phyloP scores from a whole-genome alignment of 1,140 invertebrate genomes.

The Sitodiplosis mosellana region DNA sequence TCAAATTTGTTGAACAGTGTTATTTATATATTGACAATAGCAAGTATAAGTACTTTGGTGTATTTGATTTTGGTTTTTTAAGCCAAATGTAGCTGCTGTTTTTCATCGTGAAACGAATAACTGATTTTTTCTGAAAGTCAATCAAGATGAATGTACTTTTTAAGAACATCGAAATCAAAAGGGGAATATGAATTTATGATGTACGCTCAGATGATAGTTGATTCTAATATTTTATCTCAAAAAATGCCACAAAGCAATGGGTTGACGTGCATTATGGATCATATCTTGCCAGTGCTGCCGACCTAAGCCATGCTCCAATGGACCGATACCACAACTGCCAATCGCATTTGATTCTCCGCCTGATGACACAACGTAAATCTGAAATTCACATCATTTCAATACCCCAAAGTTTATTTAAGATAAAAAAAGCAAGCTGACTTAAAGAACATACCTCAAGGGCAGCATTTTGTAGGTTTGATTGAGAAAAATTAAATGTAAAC shows the following conservation, averaged over 20 bases:
- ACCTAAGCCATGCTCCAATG: slow-evolving; percentile 39
- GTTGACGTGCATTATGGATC: slow-evolving; percentile 60
- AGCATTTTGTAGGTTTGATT: slow-evolving; percentile 42
- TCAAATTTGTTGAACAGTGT: no score
- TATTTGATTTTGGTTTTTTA: no score
- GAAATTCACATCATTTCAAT: background rate
- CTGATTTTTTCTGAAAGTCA: no score
- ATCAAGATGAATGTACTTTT: no score
- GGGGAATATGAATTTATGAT: no score
- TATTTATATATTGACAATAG: no score
- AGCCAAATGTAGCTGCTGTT: no score
- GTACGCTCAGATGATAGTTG: no score
- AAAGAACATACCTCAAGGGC: slow-evolving; percentile 46
- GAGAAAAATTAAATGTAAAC: slow-evolving; percentile 70
- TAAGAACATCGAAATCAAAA: no score
- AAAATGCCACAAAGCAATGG: slow-evolving; percentile 68
- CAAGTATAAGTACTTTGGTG: no score
- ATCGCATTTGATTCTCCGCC: slow-evolving; percentile 38
- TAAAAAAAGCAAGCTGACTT: background rate
- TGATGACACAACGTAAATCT: slow-evolving; percentile 30
- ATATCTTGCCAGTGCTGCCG: slow-evolving; percentile 63
- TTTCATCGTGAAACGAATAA: no score
- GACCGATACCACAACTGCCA: slow-evolving; percentile 47
- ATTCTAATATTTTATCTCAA: slow-evolving; percentile 32
- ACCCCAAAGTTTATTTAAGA: background rate